Percentiles rank a stretch among this genome's conserved stretches.
Evolutionary conservation across 1,140 invertebrate species (phyloP).

Genomic region (Sycophila sp.): DNA sequence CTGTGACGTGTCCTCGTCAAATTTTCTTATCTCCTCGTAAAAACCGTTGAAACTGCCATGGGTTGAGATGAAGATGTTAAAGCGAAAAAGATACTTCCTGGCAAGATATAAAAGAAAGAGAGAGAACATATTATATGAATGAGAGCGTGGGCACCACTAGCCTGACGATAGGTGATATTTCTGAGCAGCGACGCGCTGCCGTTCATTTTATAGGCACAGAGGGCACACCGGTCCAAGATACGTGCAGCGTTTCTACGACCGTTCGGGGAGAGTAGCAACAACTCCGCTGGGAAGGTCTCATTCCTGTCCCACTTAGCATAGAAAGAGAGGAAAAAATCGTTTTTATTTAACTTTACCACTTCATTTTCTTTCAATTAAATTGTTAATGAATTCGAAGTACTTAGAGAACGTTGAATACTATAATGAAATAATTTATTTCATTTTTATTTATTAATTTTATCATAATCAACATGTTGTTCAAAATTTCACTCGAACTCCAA

Average conservation of each 20-base stretch:
- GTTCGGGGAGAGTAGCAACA: conserved; percentile 31
- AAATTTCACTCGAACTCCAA: no score
- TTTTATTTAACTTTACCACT: no score
- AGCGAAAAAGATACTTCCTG: background rate
- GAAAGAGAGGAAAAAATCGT: no score
- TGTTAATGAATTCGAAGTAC: no score
- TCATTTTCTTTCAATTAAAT: no score
- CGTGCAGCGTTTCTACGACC: conserved; percentile 44
- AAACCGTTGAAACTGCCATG: background rate
- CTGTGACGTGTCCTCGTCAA: no score
- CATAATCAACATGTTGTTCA: no score
- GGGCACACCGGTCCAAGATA: conserved; percentile 13
- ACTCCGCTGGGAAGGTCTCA: background rate
- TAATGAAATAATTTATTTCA: no score
- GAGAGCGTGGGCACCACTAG: conserved; percentile 14
- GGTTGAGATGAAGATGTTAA: background rate
- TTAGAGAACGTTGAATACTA: no score
- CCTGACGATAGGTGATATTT: conserved; percentile 46
- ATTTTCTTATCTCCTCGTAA: background rate
- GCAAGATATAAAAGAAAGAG: background rate
- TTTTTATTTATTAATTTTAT: no score
- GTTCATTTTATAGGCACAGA: conserved; percentile 47
- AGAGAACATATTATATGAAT: background rate
- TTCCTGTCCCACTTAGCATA: no score
- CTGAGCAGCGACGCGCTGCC: conserved; percentile 28